Evolutionary conservation across 2,113 vertebrate genomes (phyloP).

Genomic region (Rafetus swinhoei): DNA sequence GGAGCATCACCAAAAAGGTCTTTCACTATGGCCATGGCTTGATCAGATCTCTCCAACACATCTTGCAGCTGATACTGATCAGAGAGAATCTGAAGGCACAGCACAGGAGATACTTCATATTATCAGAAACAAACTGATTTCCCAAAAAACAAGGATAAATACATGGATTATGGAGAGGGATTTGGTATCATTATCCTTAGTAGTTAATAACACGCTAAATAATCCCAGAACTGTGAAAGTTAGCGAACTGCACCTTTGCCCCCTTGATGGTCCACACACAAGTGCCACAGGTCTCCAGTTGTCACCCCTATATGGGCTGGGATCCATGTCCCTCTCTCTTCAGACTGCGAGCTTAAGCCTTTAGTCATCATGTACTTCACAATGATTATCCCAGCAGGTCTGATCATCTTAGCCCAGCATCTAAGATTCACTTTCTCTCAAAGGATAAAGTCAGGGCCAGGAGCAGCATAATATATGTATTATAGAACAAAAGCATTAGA

Average conservation of each 20-base stretch:
- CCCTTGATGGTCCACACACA: not conserved
- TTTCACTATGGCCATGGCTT: constrained; percentile 86
- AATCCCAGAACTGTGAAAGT: not conserved
- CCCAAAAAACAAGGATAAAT: not conserved
- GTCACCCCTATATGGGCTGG: not conserved
- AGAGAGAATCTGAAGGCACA: constrained; percentile 85
- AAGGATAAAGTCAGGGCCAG: not conserved
- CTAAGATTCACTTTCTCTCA: not conserved
- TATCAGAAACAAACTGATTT: not conserved
- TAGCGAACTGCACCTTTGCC: not conserved
- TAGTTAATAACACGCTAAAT: not conserved
- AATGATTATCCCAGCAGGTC: not conserved
- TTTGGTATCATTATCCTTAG: not conserved
- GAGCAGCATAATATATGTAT: not conserved
- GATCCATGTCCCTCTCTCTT: not conserved
- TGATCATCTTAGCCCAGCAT: not conserved
- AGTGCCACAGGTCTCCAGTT: not conserved
- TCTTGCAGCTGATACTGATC: constrained; percentile 89
- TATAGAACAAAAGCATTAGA: not conserved
- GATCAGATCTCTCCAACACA: constrained; percentile 86
- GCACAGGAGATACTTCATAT: constrained; percentile 1
- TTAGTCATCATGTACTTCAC: not conserved
- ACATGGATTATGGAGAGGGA: not conserved
- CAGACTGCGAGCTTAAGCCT: not conserved
- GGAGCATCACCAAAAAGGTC: constrained; percentile 86